phyloP scores from a whole-genome alignment of 1,140 invertebrate genomes.

The Drosophila bocqueti region DNA sequence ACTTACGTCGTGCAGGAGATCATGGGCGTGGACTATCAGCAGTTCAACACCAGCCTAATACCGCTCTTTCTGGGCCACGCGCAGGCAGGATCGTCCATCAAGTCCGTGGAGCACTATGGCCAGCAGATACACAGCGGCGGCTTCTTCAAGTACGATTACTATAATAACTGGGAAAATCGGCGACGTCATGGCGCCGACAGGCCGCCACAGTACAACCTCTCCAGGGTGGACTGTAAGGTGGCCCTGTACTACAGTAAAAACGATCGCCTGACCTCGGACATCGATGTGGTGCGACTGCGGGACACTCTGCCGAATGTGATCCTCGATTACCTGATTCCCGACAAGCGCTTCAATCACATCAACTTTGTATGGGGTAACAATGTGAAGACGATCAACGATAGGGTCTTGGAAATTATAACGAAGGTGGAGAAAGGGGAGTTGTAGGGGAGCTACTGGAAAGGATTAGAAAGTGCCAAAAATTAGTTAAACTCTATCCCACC shows the following conservation, averaged over 20 bases:
- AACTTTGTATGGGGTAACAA: slow-evolving; percentile 86
- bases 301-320: slow-evolving; percentile 84
- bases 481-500: background rate
- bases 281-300: slow-evolving; percentile 77
- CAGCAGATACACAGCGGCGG: slow-evolving; percentile 54
- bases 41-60: slow-evolving; percentile 81
- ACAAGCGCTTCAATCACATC: slow-evolving; percentile 86
- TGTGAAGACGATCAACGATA: slow-evolving; percentile 82
- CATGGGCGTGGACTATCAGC: slow-evolving; percentile 85
- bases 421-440: slow-evolving; percentile 52
- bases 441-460: background rate
- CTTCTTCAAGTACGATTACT: slow-evolving; percentile 54
- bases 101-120: slow-evolving; percentile 41
- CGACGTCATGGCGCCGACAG: slow-evolving; percentile 21
- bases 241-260: slow-evolving; percentile 64
- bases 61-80: slow-evolving; percentile 41
- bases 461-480: background rate
- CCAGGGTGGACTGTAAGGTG: slow-evolving; percentile 61
- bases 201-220: slow-evolving; percentile 58
- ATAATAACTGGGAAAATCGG: slow-evolving; percentile 28
- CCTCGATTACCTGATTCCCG: slow-evolving; percentile 77
- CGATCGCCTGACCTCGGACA: slow-evolving; percentile 38
- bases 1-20: slow-evolving; percentile 86
- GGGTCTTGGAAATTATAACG: slow-evolving; percentile 80
- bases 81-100: slow-evolving; percentile 45